These are phyloP conservation scores for Chaetogeoica ovagalla DNA, from an alignment of 2,888 invertebrate species.

Conservation along the genomic window DNA sequence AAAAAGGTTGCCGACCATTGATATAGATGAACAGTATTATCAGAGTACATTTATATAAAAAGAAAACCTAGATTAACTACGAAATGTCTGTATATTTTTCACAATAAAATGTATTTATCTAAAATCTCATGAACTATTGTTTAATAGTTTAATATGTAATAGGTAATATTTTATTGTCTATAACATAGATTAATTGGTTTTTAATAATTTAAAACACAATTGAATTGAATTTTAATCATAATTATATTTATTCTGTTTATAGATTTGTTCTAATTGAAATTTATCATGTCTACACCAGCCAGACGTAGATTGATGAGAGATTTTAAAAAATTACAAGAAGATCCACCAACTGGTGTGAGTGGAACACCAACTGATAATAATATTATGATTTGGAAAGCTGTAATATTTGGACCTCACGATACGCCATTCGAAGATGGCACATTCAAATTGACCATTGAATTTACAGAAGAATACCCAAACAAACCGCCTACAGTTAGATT, in stretches of 20 bases:
- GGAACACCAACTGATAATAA: conserved; percentile 99
- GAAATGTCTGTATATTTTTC: too few relatives aligned
- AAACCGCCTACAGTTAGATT: conserved; percentile 99
- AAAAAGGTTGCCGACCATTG: too few relatives aligned
- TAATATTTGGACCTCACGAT: conserved; percentile 99
- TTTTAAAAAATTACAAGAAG: conserved; percentile 96
- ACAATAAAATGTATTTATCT: too few relatives aligned
- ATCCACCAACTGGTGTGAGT: conserved; percentile 98
- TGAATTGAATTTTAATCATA: neutral
- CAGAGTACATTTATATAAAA: too few relatives aligned
- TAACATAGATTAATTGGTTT: too few relatives aligned
- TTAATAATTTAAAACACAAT: neutral
- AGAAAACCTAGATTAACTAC: too few relatives aligned
- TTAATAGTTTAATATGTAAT: too few relatives aligned
- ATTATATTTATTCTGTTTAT: neutral
- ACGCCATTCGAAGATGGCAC: conserved; percentile 99
- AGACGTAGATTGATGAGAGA: conserved; percentile 98
- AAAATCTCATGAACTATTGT: too few relatives aligned
- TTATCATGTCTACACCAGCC: conserved; percentile 92
- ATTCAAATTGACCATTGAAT: conserved; percentile 98
- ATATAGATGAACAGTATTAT: too few relatives aligned
- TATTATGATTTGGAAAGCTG: conserved; percentile 99
- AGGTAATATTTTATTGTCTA: too few relatives aligned
- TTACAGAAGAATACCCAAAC: conserved; percentile 99
- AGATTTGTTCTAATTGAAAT: conserved; percentile 11